Evolutionary conservation across 1,140 invertebrate genomes (phyloP).

Genomic region (Drosophila busckii): DNA sequence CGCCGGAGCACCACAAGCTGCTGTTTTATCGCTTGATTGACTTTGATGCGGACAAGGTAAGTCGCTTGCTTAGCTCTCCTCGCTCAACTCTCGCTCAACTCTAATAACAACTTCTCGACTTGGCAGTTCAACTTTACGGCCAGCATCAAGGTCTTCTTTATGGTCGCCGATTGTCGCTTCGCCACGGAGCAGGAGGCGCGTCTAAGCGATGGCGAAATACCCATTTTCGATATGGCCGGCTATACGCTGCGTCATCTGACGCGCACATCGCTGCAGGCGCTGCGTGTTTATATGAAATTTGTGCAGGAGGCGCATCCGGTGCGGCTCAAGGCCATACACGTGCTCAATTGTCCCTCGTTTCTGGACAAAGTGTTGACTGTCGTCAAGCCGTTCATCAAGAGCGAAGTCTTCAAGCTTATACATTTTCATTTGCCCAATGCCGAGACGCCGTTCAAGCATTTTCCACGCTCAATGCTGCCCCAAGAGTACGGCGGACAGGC

Average conservation of each 20-base stretch:
- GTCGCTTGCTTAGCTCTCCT: not conserved
- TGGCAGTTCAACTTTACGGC: slow-evolving; percentile 83
- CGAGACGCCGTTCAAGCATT: slow-evolving; percentile 81
- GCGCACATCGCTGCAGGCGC: slow-evolving; percentile 82
- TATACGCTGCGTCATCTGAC: slow-evolving; percentile 82
- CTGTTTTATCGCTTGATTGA: slow-evolving; percentile 83
- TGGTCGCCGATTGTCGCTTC: slow-evolving; percentile 84
- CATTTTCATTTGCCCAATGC: slow-evolving; percentile 83
- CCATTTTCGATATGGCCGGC: slow-evolving; percentile 85
- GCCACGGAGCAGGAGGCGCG: slow-evolving; percentile 62
- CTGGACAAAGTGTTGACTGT: slow-evolving; percentile 83
- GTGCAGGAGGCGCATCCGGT: slow-evolving; percentile 88
- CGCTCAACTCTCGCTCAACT: too few species aligned
- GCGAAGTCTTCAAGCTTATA: slow-evolving; percentile 81
- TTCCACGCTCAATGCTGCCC: slow-evolving; percentile 83
- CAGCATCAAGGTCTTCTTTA: slow-evolving; percentile 84
- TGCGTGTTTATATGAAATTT: slow-evolving; percentile 85
- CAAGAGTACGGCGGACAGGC: slow-evolving; percentile 84
- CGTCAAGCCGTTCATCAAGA: slow-evolving; percentile 84
- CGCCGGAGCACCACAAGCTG: slow-evolving; percentile 81
- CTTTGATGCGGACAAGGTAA: slow-evolving; percentile 80
- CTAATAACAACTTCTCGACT: not conserved
- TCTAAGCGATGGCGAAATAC: slow-evolving; percentile 82
- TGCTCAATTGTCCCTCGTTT: slow-evolving; percentile 84
- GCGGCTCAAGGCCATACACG: slow-evolving; percentile 86